Base-by-base conservation (phyloP, 2,888 invertebrate species). In the Xanthia togata region DNA sequence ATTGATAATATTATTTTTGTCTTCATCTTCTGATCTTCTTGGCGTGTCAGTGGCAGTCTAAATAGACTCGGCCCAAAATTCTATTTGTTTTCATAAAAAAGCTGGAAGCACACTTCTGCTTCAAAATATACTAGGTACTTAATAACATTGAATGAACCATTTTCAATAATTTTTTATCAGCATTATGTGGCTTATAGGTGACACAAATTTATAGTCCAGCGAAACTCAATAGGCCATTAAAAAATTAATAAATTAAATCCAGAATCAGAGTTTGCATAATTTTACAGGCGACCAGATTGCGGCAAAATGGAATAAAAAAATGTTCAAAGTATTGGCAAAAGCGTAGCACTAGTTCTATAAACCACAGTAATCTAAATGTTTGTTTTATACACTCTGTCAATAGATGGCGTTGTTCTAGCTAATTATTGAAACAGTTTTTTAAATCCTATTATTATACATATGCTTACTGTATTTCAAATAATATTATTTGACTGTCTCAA, bases 121-220 rank as follows among this genome's bases (percentile, higher is more conserved):
- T 41, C 1, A 23, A 41, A 70, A 70, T 31, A 31, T 31, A 50
- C 5, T 38, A 31, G 17, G 23, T 20, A n/a, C 11, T 47, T 23
- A 4, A 41, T 2, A 47, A 60, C 26, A 74, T 4, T 23, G 8
- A 47, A 75, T 35, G 8, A 53, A n/a, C 41, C 1, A 63, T 35
- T 41, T 53, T 11, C 2, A 63, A 35, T 63, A 73, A n/a, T 77
- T 87, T 85, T 79, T 81, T 85, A 70, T 73, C 55, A 59, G 50
- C 63, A 50, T 81, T 80, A 82, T 82, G 83, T 79, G 78, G 63
- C 72, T 38, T 53, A 71, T 35, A 47, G 63, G 64, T 68, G 64
- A 79, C 74, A 83, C 78, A 72, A 83, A 87, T 86, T 87, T 81
- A 85, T 87, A 69, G 78, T 35, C 70, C 73, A 79, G 81, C 73